phyloP scores from a whole-genome alignment of 1,140 invertebrate genomes.

The Zaprionus tsacasi region DNA sequence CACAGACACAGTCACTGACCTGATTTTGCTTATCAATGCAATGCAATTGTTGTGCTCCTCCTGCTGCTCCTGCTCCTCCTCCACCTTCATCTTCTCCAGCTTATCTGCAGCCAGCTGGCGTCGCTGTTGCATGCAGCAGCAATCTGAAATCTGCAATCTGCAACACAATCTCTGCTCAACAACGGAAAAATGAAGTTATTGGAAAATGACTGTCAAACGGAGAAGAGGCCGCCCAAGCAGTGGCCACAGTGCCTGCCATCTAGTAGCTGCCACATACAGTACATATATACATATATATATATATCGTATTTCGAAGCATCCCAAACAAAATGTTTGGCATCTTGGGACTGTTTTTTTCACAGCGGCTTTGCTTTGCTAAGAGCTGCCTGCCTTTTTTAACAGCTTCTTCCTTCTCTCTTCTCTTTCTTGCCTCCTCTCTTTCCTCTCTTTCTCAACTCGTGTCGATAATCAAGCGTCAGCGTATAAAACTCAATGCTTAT shows the following conservation, averaged over 20 bases:
- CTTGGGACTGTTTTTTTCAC: conserved; percentile 66
- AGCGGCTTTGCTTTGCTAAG: conserved; percentile 19
- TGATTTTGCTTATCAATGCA: conserved; percentile 80
- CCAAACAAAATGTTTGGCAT: conserved; percentile 76
- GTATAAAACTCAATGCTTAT: conserved; percentile 74
- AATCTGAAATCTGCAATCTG: conserved; percentile 64
- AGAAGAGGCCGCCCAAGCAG: conserved; percentile 45
- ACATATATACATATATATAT: neutral
- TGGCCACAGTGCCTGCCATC: conserved; percentile 51
- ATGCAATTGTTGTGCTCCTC: conserved; percentile 52
- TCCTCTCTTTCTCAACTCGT: conserved; percentile 31
- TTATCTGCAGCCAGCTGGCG: conserved; percentile 40
- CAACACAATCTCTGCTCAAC: conserved; percentile 81
- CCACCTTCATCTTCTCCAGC: neutral
- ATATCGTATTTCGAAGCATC: conserved; percentile 50
- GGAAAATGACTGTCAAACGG: conserved; percentile 77
- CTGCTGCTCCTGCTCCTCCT: neutral
- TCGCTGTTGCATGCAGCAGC: conserved; percentile 39
- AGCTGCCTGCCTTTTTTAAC: conserved; percentile 51
- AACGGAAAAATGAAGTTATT: conserved; percentile 82
- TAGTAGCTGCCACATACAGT: conserved; percentile 20
- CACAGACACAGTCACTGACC: conserved; percentile 47
- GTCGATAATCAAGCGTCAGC: conserved; percentile 81
- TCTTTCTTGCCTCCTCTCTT: too few species aligned
- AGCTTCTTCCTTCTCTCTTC: neutral